These are phyloP conservation scores for Mesembrinibis cayennensis DNA, from an alignment of 2,113 vertebrate genomes.

Conservation along the genomic window DNA sequence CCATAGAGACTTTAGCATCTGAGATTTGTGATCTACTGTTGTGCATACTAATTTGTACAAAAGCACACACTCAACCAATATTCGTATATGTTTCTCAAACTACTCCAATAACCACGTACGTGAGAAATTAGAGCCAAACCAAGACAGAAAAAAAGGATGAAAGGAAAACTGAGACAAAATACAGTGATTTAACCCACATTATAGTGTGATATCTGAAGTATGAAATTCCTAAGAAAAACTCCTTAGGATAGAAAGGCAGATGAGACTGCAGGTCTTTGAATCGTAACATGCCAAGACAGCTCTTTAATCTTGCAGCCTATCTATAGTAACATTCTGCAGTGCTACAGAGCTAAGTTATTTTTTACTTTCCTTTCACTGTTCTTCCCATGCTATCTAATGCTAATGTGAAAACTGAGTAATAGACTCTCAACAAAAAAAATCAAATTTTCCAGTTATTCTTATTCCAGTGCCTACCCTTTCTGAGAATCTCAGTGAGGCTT, in stretches of 20 bases:
- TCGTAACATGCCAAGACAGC: neutral
- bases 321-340: conserved; percentile 12
- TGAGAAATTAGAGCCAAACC: neutral
- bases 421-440: neutral
- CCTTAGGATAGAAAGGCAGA: neutral
- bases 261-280: conserved; percentile 18
- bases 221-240: conserved; percentile 31
- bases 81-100: neutral
- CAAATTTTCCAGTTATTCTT: neutral
- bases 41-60: neutral
- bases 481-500: neutral
- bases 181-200: conserved; percentile 1
- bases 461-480: neutral
- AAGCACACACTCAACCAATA: neutral
- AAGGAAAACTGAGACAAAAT: conserved; percentile 44
- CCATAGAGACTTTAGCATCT: neutral
- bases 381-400: conserved; percentile 20
- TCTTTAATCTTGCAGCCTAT: conserved; percentile 51
- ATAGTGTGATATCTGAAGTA: neutral
- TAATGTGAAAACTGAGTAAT: conserved; percentile 33
- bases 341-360: conserved; percentile 12
- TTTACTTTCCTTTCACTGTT: conserved; percentile 4
- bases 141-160: neutral
- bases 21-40: neutral
- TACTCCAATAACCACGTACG: neutral